Base-by-base conservation (phyloP, 2,113 vertebrate genomes). In the Ciconia boyciana region DNA sequence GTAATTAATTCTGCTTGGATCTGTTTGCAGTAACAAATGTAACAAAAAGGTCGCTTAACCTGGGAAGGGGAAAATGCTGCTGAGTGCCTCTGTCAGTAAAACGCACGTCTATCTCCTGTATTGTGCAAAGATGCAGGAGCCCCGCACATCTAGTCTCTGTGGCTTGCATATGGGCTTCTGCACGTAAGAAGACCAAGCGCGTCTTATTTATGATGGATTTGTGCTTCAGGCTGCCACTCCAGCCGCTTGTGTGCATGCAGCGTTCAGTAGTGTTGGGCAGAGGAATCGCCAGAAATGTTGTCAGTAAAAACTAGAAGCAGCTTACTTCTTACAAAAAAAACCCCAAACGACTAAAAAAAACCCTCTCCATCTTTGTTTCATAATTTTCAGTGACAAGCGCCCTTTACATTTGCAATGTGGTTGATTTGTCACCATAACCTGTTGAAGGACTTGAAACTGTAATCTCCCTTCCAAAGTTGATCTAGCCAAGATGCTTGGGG, bases 231-330 rank as follows among this genome's bases (percentile, higher is more conserved):
- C 65, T 79, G 71, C 82, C 3, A 3, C 81, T 87, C 58, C 64
- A 94, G 82, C 22, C 22, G 1, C 26, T 34, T 86, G 2, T 46
- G 43, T 60, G n/a, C 31, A 24, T 41, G 61, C 51, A 36, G 36
- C 6, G 0, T 58, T 87, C 65, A 61, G 61, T 43, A 66, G 58
- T 52, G 44, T 70, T 74, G 75, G 64, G 75, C 44, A 83, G 81
- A 91, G 79, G 74, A 64, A 75, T 28, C 25, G 6, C 83, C 64
- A 58, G 41, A 94, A 96, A 96, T 93, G 93, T 81, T 86, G 94
- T 93, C 94, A 86, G 31, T 93, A 95, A 94, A 93, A 96, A 90
- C 60, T 46, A 84, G 71, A 81, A 82, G 74, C 82, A 61, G 52
- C 77, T 96, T 17, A 6, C 69, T 78, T 49, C 41, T 29, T 29